Conservation (phyloP, 2,113 vertebrate species). For the Siniperca knerii region DNA sequence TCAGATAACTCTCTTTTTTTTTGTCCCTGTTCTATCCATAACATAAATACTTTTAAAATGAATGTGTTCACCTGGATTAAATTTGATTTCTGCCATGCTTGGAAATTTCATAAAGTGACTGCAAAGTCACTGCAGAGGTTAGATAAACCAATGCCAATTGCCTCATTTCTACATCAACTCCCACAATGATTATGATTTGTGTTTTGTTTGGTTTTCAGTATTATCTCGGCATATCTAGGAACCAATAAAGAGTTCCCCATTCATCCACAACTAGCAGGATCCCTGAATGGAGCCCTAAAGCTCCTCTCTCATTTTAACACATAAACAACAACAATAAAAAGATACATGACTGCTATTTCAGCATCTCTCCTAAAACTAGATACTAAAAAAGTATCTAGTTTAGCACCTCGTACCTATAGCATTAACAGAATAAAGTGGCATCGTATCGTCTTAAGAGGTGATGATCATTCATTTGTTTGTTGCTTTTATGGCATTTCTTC, state of each 20-base stretch:
- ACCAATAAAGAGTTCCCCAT: background rate
- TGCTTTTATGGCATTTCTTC: background rate
- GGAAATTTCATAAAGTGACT: slow-evolving; percentile 1
- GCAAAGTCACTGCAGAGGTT: slow-evolving; percentile 3
- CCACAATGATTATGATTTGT: slow-evolving; percentile 18
- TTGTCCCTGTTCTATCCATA: background rate
- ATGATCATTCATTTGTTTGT: background rate
- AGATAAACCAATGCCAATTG: background rate
- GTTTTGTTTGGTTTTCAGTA: slow-evolving; percentile 1
- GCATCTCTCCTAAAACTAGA: background rate
- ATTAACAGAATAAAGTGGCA: background rate
- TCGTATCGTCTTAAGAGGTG: background rate
- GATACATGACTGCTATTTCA: background rate
- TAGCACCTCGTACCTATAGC: background rate
- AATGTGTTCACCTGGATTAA: background rate
- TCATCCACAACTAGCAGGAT: background rate
- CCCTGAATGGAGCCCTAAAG: slow-evolving; percentile 3
- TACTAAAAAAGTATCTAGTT: background rate
- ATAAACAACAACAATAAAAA: slow-evolving; percentile 21
- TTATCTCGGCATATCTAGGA: background rate
- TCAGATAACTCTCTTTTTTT: background rate
- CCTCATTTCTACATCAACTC: background rate
- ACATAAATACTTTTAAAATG: background rate
- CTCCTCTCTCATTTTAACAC: background rate
- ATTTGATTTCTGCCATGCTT: background rate